Evolutionary conservation across 2,888 invertebrate genomes (phyloP).

Genomic region (Dicranocentrus wangi): DNA sequence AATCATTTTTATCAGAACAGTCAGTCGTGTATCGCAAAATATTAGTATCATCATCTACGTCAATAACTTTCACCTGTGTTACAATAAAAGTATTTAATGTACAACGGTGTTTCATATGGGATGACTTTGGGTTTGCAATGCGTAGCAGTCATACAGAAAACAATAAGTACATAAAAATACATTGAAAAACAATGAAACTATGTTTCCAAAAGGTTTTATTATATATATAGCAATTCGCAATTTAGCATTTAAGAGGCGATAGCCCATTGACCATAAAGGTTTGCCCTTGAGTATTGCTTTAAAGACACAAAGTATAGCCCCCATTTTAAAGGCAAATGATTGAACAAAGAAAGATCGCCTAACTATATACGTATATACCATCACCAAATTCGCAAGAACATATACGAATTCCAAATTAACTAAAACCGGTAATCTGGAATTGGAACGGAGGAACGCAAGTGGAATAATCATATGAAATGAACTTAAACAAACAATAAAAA

Average conservation of each 20-base stretch:
- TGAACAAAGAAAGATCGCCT: no score
- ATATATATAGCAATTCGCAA: constrained; percentile 23
- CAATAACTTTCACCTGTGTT: neutral
- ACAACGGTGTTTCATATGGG: constrained; percentile 26
- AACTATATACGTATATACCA: no score
- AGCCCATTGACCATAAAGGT: constrained; percentile 2
- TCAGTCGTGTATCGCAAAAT: no score
- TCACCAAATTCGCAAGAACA: no score
- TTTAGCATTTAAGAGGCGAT: constrained; percentile 12
- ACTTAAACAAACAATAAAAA: no score
- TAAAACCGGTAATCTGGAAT: no score
- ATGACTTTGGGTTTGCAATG: constrained; percentile 64
- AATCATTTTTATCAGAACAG: neutral
- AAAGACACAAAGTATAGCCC: no score
- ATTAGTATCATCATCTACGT: no score
- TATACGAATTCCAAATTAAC: no score
- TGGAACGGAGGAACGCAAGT: no score
- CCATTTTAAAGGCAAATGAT: constrained; percentile 6
- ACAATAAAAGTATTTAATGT: neutral
- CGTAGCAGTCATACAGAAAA: constrained; percentile 41
- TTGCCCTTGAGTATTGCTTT: neutral
- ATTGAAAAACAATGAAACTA: neutral
- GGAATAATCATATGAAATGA: no score
- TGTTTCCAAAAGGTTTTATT: neutral
- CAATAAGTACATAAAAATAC: constrained; percentile 37